phyloP scores from a whole-genome alignment of 2,797 vertebrate species.

The Phataginus tetradactyla region DNA sequence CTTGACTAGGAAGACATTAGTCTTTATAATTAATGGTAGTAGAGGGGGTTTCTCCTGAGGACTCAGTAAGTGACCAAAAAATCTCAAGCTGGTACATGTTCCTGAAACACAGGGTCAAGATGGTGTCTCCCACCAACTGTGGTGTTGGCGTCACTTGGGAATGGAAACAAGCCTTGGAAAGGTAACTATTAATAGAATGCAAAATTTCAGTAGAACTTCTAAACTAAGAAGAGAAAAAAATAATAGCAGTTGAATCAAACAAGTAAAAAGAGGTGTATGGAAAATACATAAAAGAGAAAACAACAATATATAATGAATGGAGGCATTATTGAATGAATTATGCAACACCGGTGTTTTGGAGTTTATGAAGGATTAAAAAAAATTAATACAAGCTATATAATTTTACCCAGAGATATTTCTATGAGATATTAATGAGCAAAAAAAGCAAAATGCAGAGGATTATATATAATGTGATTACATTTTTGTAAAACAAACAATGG shows the following conservation, averaged over 20 bases:
- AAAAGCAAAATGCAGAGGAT: not conserved
- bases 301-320: not conserved
- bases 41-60: not conserved
- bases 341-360: not conserved
- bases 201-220: not conserved
- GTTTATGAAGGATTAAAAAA: not conserved
- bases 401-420: not conserved
- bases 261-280: not conserved
- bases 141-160: not conserved
- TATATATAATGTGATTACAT: not conserved
- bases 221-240: not conserved
- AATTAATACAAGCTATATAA: not conserved
- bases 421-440: not conserved
- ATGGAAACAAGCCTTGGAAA: not conserved
- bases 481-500: not conserved
- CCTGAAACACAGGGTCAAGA: not conserved
- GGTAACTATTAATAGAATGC: not conserved
- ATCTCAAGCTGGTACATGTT: not conserved
- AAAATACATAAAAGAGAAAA: not conserved
- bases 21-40: not conserved
- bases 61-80: not conserved
- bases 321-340: not conserved
- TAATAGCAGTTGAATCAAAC: not conserved
- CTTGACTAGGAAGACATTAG: not conserved
- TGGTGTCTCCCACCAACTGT: rapidly evolving